Evolutionary conservation across 1,140 invertebrate species (phyloP), one percentile per base, ranked within the genome.

Genomic region (Drosophila mauritiana): DNA sequence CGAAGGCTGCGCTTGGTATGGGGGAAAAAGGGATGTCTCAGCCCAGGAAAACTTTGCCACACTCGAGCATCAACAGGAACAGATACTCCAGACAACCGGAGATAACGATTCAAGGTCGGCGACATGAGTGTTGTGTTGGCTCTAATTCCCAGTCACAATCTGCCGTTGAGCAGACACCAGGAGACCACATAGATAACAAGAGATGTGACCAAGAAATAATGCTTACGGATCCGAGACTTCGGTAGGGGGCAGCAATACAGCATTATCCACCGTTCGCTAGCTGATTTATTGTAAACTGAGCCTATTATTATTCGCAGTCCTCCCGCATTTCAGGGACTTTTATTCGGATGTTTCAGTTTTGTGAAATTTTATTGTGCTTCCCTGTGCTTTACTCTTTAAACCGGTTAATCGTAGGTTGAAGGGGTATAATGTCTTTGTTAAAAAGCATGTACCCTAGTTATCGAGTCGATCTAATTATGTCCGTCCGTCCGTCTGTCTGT

Each of bases 231-330:
- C 31, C 27, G 20, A 63, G 45, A 20, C 31, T 52, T 45, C n/a
- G 43, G 34, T 27, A 37, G 34, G 34, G 62, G 42, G 57, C 40
- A 34, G 63, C 37, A 62, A 49, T 40, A 48, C 61, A 65, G 57
- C 57, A 69, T 69, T 70, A 67, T 70, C 62, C 51, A 55, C 62
- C 51, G 67, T 68, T 65, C 48, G 59, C 45, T 67, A 10, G 51
- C 63, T 69, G 68, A 72, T 72, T 72, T 72, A 69, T 72, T 46
- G 63, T 48, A 72, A 72, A 57, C 64, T 57, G 42, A n/a, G 68
- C 63, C 63, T 68, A 65, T 68, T 68, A 70, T 70, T 48, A 56
- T 72, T 68, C 13, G 48, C 34, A 11, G 13, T 17, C 13, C 22
- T 48, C 20, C 20, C 31, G 43, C 59, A 51, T 43, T 65, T 64